These are phyloP conservation scores for Eriosoma lanigerum DNA, from an alignment of 1,140 invertebrate genomes.

Conservation along the genomic window DNA sequence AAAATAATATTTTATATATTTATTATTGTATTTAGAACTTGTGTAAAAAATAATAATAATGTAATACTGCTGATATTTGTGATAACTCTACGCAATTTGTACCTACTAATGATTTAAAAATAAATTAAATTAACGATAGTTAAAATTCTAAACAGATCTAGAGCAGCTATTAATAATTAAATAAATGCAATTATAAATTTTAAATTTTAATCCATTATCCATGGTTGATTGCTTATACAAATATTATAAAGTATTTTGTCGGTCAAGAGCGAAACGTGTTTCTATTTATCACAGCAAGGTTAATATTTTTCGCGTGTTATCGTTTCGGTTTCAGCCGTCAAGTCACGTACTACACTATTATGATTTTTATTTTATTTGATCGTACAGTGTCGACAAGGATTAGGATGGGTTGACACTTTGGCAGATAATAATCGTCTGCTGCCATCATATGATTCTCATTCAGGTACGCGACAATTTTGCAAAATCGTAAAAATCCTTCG, in stretches of 20 bases:
- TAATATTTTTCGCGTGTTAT: conserved; percentile 45
- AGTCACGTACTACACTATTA: conserved; percentile 26
- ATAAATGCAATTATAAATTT: too few species aligned
- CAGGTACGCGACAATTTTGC: conserved; percentile 34
- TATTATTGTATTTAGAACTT: too few species aligned
- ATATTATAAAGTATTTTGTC: conserved; percentile 18
- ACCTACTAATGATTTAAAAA: too few species aligned
- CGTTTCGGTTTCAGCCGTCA: conserved; percentile 28
- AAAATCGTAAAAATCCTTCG: conserved; percentile 29
- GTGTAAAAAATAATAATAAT: too few species aligned
- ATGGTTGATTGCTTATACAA: not conserved
- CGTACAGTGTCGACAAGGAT: not conserved
- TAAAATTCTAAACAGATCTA: too few species aligned
- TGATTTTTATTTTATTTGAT: conserved; percentile 20
- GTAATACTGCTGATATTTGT: too few species aligned
- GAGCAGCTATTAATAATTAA: too few species aligned
- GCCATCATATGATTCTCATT: not conserved
- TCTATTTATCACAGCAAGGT: conserved; percentile 9
- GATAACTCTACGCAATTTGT: too few species aligned
- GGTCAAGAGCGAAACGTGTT: conserved; percentile 44
- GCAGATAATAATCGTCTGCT: not conserved
- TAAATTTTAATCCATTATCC: too few species aligned
- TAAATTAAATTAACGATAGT: too few species aligned
- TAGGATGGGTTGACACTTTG: not conserved
- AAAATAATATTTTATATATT: too few species aligned